Percentiles rank a stretch among this genome's conserved stretches.
Conservation (phyloP, 2,797 vertebrate species). For the Darevskia mixta region DNA sequence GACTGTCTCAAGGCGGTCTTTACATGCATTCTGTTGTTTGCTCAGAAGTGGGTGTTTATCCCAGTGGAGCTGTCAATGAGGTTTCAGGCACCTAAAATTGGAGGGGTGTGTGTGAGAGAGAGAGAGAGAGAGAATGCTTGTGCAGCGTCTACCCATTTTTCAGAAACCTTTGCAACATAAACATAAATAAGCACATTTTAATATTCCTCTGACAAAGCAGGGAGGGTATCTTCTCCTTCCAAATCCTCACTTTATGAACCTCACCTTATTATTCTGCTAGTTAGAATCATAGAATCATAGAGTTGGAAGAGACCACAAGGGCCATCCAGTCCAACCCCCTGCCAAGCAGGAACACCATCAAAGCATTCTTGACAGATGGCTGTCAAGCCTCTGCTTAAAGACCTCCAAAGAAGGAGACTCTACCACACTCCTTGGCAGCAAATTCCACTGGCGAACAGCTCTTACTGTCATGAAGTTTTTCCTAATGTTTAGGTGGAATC, state of each 20-base stretch:
- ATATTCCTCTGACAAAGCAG: not conserved
- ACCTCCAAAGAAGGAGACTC: too few species aligned
- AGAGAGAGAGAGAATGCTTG: not conserved
- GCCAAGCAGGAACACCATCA: too few species aligned
- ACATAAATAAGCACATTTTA: not conserved
- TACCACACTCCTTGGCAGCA: too few species aligned
- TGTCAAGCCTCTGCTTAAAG: too few species aligned
- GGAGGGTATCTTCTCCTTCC: not conserved
- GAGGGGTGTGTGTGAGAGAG: not conserved
- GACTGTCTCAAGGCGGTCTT: conserved; percentile 57
- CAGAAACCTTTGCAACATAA: not conserved
- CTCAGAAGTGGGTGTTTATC: not conserved
- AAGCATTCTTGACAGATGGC: too few species aligned
- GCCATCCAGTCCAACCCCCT: too few species aligned
- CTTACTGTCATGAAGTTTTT: too few species aligned
- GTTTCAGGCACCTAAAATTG: conserved; percentile 6
- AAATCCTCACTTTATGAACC: not conserved
- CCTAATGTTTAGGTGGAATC: too few species aligned
- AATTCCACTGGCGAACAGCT: too few species aligned
- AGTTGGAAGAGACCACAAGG: too few species aligned
- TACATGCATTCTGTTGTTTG: conserved; percentile 23
- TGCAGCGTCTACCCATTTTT: not conserved
- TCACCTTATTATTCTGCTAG: too few species aligned
- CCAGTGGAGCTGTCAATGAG: not conserved
- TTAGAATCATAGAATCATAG: too few species aligned